These are phyloP conservation scores for Drosophila mauritiana DNA, from an alignment of 1,140 invertebrate species.

Conservation along the genomic window DNA sequence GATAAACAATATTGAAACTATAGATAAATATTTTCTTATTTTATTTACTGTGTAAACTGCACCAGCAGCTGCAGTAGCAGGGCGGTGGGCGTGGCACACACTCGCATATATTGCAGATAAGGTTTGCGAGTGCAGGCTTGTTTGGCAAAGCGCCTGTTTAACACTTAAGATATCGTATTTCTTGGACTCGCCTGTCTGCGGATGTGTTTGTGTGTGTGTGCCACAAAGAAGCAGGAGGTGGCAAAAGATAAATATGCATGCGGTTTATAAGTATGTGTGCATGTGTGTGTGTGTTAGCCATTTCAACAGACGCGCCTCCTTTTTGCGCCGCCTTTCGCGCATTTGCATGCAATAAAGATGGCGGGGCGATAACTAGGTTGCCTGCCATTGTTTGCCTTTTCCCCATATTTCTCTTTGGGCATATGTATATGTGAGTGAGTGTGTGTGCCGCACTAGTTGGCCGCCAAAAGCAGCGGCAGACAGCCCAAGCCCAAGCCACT, in stretches of 20 bases:
- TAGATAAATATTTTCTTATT: neutral
- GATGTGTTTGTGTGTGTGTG: conserved; percentile 30
- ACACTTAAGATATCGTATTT: conserved; percentile 83
- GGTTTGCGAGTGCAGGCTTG: conserved; percentile 62
- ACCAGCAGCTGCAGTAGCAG: conserved; percentile 33
- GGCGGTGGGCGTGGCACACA: conserved; percentile 48
- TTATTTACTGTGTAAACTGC: conserved; percentile 18
- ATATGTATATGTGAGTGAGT: conserved; percentile 10
- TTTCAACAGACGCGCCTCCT: conserved; percentile 74
- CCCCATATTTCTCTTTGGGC: conserved; percentile 46
- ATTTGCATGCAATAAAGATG: conserved; percentile 83
- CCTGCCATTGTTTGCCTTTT: conserved; percentile 80
- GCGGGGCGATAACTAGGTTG: conserved; percentile 80
- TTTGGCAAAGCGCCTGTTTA: conserved; percentile 81
- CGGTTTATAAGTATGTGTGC: conserved; percentile 63
- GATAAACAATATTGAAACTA: neutral
- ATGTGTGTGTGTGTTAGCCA: conserved; percentile 52
- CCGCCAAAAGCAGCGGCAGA: conserved; percentile 57
- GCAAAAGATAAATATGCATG: conserved; percentile 80
- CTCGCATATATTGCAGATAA: conserved; percentile 19
- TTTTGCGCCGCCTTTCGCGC: conserved; percentile 73
- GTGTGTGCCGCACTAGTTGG: conserved; percentile 56
- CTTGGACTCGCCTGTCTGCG: conserved; percentile 51
- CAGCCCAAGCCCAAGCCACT: conserved; percentile 56
- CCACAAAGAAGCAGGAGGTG: conserved; percentile 51